These are phyloP conservation scores for Diarsia rubi DNA, from an alignment of 2,888 invertebrate genomes.

Conservation along the genomic window DNA sequence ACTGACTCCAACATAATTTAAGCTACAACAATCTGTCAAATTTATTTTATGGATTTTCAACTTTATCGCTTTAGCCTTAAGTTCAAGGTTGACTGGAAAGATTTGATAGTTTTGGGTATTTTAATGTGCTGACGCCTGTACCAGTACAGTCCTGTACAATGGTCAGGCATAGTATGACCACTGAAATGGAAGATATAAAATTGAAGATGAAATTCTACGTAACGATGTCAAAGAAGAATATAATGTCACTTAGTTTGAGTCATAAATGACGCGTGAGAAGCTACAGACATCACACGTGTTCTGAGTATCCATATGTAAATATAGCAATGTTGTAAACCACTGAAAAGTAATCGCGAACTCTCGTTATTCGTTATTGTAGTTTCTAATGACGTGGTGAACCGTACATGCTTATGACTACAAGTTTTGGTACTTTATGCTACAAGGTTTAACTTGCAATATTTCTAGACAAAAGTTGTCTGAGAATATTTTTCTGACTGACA, in stretches of 20 bases:
- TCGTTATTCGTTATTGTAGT: slow-evolving; percentile 7
- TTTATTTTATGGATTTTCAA: too few species aligned
- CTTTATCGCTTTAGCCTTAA: too few species aligned
- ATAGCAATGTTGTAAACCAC: slow-evolving; percentile 1
- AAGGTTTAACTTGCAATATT: background rate
- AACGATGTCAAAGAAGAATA: background rate
- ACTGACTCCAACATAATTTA: too few species aligned
- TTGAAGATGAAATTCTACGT: background rate
- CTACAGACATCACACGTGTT: background rate
- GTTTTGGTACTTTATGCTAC: background rate
- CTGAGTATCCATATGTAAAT: background rate
- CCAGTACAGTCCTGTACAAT: background rate
- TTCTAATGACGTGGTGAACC: background rate
- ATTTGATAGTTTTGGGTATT: too few species aligned
- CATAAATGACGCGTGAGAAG: too few species aligned
- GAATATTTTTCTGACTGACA: background rate
- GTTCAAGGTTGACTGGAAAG: too few species aligned
- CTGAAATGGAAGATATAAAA: background rate
- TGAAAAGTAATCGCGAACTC: slow-evolving; percentile 19
- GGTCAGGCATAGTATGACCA: background rate
- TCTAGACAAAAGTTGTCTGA: background rate
- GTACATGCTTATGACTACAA: background rate
- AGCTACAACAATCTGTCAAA: too few species aligned
- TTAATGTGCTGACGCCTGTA: too few species aligned
- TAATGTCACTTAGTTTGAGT: background rate